A percentile compares a stretch with the other conserved stretches of the same genome.
phyloP scores from a whole-genome alignment of 2,113 vertebrate genomes.

The Laticauda laticaudata region DNA sequence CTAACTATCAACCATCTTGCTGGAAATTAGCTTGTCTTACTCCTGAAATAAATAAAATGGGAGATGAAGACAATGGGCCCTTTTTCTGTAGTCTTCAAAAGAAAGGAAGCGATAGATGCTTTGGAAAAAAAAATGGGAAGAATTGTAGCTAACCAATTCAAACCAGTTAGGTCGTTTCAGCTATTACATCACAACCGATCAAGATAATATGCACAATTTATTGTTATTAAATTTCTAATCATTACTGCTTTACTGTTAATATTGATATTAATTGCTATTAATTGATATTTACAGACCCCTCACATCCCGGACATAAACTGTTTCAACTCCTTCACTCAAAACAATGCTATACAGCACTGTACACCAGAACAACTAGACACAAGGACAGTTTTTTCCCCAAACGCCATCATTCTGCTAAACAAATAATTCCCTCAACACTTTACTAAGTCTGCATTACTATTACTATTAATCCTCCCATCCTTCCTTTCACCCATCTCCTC shows the following conservation, averaged over 20 bases:
- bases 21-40: background rate
- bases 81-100: background rate
- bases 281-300: too few relatives aligned
- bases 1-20: background rate
- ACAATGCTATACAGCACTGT: too few relatives aligned
- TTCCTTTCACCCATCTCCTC: too few relatives aligned
- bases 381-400: too few relatives aligned
- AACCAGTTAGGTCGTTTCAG: background rate
- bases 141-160: background rate
- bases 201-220: background rate
- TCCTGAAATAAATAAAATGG: background rate
- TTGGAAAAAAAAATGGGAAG: background rate
- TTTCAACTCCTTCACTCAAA: too few relatives aligned
- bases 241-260: background rate
- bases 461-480: too few relatives aligned
- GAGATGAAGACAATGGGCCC: background rate
- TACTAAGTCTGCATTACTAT: too few relatives aligned
- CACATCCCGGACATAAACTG: too few relatives aligned
- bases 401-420: too few relatives aligned
- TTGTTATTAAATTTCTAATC: background rate
- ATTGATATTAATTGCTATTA: too few relatives aligned
- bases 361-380: too few relatives aligned
- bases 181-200: background rate
- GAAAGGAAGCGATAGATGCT: background rate
- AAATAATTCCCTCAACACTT: too few relatives aligned